These are phyloP conservation scores for Oceanodroma tethys DNA, from an alignment of 2,113 vertebrate species.

Conservation along the genomic window DNA sequence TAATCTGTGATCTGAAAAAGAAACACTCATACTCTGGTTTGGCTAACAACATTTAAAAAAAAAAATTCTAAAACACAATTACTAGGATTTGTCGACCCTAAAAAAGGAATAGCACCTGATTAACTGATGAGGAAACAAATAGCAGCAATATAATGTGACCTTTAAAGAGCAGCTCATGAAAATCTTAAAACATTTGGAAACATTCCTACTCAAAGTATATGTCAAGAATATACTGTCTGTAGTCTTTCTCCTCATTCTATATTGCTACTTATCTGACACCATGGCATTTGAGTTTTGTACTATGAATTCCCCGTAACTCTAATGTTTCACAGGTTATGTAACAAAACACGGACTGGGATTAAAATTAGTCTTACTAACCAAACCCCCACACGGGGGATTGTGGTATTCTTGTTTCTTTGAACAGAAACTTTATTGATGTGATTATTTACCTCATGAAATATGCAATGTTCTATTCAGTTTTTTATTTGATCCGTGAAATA, in stretches of 20 bases:
- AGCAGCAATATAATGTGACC: constrained; percentile 9
- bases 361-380: neutral
- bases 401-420: neutral
- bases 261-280: neutral
- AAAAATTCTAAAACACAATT: neutral
- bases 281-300: neutral
- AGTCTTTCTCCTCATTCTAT: neutral
- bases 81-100: neutral
- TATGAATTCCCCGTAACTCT: neutral
- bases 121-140: constrained; percentile 45
- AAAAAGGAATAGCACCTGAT: neutral
- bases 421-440: neutral
- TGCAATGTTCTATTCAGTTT: neutral
- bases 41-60: neutral
- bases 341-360: neutral
- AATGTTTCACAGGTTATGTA: neutral
- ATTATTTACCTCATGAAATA: neutral
- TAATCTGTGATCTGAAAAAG: neutral
- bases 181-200: neutral
- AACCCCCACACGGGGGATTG: fast-evolving
- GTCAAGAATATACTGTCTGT: neutral
- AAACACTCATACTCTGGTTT: neutral
- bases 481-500: neutral
- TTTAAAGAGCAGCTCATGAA: constrained; percentile 49
- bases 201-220: neutral